Conservation (phyloP, 2,113 vertebrate genomes). For the Cebidichthys violaceus region DNA sequence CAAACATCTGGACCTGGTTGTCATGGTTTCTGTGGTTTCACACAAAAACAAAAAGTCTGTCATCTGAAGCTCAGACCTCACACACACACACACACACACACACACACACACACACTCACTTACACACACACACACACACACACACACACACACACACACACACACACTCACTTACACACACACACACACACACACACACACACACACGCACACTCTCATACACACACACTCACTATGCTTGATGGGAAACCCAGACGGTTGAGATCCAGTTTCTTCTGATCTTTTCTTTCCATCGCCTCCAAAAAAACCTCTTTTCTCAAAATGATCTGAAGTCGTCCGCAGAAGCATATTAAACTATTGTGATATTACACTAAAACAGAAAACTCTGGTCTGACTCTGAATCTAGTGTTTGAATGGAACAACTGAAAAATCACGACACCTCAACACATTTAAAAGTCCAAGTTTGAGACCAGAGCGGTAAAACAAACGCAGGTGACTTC, state of each 20-base stretch:
- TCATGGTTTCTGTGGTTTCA: too few relatives aligned
- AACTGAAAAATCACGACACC: too few relatives aligned
- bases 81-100: background rate
- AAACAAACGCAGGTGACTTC: too few relatives aligned
- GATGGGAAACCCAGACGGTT: slow-evolving; percentile 6
- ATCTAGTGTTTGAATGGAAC: too few relatives aligned
- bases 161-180: too few relatives aligned
- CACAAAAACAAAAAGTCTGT: background rate
- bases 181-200: background rate
- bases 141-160: too few relatives aligned
- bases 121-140: too few relatives aligned
- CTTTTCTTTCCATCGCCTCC: background rate
- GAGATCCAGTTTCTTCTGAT: background rate
- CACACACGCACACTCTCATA: background rate
- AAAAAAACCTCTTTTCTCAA: background rate
- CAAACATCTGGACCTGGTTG: background rate
- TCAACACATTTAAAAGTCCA: too few relatives aligned
- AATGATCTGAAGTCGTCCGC: background rate
- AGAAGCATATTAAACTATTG: too few relatives aligned
- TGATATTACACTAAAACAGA: too few relatives aligned
- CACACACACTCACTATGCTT: background rate
- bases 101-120: background rate
- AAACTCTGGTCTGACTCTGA: too few relatives aligned
- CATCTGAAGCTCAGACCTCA: background rate
- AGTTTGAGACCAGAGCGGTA: background rate